Evolutionary conservation across 1,140 invertebrate species (phyloP).

Genomic region (Phymastichus coffea): DNA sequence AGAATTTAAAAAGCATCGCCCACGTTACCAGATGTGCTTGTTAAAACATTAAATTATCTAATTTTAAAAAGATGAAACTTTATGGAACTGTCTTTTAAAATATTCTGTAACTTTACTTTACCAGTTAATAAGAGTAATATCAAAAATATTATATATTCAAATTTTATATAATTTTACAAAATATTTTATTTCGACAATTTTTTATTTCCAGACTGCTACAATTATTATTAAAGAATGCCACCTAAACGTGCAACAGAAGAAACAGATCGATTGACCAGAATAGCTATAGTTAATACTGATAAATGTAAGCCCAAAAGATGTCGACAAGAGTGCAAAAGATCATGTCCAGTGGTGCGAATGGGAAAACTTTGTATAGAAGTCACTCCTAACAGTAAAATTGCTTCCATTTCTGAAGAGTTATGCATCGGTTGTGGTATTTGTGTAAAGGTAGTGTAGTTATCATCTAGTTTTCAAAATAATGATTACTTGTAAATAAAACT

Average conservation of each 20-base stretch:
- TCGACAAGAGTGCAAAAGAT: slow-evolving; percentile 98
- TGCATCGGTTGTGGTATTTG: slow-evolving; percentile 99
- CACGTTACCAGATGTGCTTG: slow-evolving; percentile 8
- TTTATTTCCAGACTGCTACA: too few relatives aligned
- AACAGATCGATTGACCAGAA: slow-evolving; percentile 89
- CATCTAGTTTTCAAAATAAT: slow-evolving; percentile 2
- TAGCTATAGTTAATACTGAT: slow-evolving; percentile 97
- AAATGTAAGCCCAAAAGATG: slow-evolving; percentile 99
- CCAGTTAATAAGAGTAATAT: too few relatives aligned
- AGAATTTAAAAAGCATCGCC: neutral
- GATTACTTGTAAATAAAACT: neutral
- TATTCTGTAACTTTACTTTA: too few relatives aligned
- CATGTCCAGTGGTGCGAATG: slow-evolving; percentile 97
- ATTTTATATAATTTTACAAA: too few relatives aligned
- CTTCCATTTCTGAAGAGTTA: slow-evolving; percentile 95
- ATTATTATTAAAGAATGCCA: too few relatives aligned
- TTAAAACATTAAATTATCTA: neutral
- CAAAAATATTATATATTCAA: too few relatives aligned
- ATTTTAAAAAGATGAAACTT: neutral
- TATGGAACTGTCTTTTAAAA: neutral
- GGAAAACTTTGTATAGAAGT: slow-evolving; percentile 99
- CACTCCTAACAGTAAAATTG: slow-evolving; percentile 94
- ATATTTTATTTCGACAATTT: too few relatives aligned
- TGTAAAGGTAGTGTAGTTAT: slow-evolving; percentile 83
- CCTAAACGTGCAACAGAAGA: slow-evolving; percentile 76